Base-by-base conservation (phyloP, 2,888 invertebrate species). In the Netelia inedita region DNA sequence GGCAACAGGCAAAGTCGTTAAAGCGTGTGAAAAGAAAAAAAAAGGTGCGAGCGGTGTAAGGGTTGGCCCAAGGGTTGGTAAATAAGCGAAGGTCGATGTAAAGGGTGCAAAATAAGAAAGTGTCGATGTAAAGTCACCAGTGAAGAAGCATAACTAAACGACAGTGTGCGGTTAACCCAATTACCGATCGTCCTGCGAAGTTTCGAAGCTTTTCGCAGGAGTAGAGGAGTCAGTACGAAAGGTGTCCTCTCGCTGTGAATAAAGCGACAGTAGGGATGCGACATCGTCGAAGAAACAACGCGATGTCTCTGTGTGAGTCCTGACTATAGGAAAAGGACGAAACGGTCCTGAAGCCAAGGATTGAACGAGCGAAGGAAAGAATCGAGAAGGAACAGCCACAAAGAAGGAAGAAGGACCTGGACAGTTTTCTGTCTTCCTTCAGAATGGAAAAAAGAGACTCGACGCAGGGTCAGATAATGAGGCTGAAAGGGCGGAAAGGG, bases 381-480 rank as follows among this genome's bases (percentile, higher is more conserved):
- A 61, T 9, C 23, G 11, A 23, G 61, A 63, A 74, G 19, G 14
- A 19, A 61, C 69, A n/a, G 3, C 14, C 5, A 66, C 63, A 43
- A 35, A 16, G 69, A 61, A 46, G 41, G 69, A 46, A 46, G 43
- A 81, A 73, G 68, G 10, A 57, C 66, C 41, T 63, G 53, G 21
- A 46, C 55, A 68, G 61, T 65, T 76, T 66, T 72, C 71, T 57
- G 50, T n/a, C 53, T 59, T 73, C 71, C 65, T 35, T 10, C 14
- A 57, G 28, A 41, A 72, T 46, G 55, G 35, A 35, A 50, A 46
- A 68, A 66, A 72, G 71, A 57, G 43, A 63, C 57, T 41, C 59
- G 46, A 75, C 57, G 61, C 41, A 66, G 78, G 80, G 72, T 46
- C 71, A 79, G 85, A 85, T 86, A 87, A 87, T 86, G 87, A 87